Conservation (phyloP, 92 coral and sea anemone genomes). For the Porites cylindrica region DNA sequence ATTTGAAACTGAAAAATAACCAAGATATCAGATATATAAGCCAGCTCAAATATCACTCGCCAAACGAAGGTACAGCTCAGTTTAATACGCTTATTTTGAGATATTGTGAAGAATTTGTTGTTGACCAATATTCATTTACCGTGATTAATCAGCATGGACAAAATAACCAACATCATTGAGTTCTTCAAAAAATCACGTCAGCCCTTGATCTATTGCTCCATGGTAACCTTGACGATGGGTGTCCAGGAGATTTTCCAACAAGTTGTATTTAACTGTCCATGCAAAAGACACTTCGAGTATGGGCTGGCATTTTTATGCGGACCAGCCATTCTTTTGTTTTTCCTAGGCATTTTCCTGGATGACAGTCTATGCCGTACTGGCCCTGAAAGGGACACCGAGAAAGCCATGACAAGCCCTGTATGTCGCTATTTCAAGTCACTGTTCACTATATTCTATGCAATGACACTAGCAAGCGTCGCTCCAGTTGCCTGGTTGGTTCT, state of each 20-base stretch:
- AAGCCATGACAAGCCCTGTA: not conserved
- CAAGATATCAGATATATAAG: not conserved
- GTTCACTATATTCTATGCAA: conserved; percentile 4
- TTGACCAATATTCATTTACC: too few relatives aligned
- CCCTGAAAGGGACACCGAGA: not conserved
- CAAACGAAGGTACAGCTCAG: too few relatives aligned
- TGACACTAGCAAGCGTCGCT: conserved; percentile 44
- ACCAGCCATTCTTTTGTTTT: conserved; percentile 60
- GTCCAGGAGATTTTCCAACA: conserved; percentile 54
- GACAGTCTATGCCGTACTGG: conserved; percentile 26
- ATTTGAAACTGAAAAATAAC: not conserved
- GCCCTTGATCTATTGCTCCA: conserved; percentile 48
- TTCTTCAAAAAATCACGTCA: conserved; percentile 47
- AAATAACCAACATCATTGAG: conserved; percentile 24
- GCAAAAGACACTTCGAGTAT: conserved; percentile 56
- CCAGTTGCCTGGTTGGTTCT: conserved; percentile 63
- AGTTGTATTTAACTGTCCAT: conserved; percentile 73
- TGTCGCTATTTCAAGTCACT: not conserved
- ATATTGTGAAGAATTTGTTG: not conserved
- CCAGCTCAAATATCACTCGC: not conserved
- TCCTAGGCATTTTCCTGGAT: conserved; percentile 59
- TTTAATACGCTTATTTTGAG: too few relatives aligned
- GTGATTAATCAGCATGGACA: conserved; percentile 5
- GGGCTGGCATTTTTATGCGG: conserved; percentile 71
- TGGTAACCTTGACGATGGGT: conserved; percentile 42